These are phyloP conservation scores for Microchrysa polita DNA, from an alignment of 2,888 invertebrate species.

Conservation along the genomic window DNA sequence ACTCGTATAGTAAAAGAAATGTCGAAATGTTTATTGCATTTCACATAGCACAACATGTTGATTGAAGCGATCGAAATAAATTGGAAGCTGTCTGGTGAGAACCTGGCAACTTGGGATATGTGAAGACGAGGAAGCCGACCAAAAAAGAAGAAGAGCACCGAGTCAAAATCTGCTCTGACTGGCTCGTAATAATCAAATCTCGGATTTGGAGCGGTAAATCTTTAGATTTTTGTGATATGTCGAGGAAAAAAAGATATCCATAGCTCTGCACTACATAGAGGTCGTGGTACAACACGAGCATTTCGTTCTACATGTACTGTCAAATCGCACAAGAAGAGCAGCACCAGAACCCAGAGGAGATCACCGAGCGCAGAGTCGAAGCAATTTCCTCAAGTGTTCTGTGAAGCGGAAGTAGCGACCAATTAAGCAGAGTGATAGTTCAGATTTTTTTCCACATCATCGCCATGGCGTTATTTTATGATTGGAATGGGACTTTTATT, in stretches of 20 bases:
- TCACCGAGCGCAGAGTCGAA: not conserved
- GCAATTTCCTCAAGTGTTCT: slow-evolving; percentile 25
- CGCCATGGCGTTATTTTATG: slow-evolving; percentile 15
- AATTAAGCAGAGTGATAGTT: slow-evolving; percentile 42
- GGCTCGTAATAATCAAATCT: slow-evolving; percentile 7
- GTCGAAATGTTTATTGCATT: slow-evolving; percentile 34
- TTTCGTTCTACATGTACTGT: no score
- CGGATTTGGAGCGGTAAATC: slow-evolving; percentile 28
- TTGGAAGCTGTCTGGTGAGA: slow-evolving; percentile 41
- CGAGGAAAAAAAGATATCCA: not conserved
- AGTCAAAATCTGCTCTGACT: not conserved
- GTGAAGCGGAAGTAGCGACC: slow-evolving; percentile 38
- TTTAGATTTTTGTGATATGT: not conserved
- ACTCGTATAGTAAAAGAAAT: no score
- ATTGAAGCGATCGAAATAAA: slow-evolving; percentile 45
- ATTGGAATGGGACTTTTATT: not conserved
- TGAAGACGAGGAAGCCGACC: not conserved
- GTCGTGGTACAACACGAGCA: not conserved
- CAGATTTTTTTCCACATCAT: slow-evolving; percentile 29
- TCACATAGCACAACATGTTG: slow-evolving; percentile 35
- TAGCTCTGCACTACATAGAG: not conserved
- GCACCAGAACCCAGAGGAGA: no score
- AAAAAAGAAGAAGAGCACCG: not conserved
- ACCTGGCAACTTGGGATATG: no score
- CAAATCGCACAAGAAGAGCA: no score